Evolutionary conservation across 2,888 invertebrate genomes (phyloP).

Genomic region (Hydroisotoma schaefferi): DNA sequence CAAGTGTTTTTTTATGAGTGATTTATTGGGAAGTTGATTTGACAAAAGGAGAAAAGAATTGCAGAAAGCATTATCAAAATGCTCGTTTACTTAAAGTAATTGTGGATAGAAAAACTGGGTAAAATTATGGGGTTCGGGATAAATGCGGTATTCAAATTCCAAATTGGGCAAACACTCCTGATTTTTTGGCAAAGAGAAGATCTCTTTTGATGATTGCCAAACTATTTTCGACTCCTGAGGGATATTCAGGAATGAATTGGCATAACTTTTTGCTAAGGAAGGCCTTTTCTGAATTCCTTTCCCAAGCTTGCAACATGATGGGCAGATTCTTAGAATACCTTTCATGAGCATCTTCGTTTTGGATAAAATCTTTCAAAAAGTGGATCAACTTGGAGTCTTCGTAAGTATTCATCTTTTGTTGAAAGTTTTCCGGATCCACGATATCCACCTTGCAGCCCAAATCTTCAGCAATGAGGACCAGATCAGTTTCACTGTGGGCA

Average conservation of each 20-base stretch:
- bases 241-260: conserved; percentile 21
- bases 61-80: no score
- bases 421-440: conserved; percentile 22
- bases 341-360: conserved; percentile 21
- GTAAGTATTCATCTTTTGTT: not conserved
- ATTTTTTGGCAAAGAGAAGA: conserved; percentile 15
- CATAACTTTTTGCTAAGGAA: conserved; percentile 22
- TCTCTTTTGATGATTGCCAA: conserved; percentile 19
- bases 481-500: conserved; percentile 21
- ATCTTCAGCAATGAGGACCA: conserved; percentile 23
- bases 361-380: conserved; percentile 8
- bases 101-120: no score
- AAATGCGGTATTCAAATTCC: conserved; percentile 11
- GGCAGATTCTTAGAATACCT: conserved; percentile 16
- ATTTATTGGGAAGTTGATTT: no score
- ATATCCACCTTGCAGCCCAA: conserved; percentile 24
- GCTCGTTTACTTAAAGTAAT: no score
- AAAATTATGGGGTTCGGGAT: no score
- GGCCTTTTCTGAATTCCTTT: conserved; percentile 19
- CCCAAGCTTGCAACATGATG: conserved; percentile 19
- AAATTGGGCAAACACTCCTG: conserved; percentile 26
- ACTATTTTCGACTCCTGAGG: conserved; percentile 7
- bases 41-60: no score
- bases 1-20: no score
- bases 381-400: conserved; percentile 10